These are phyloP conservation scores for Meles meles DNA, from an alignment of 2,113 vertebrate species.

Conservation along the genomic window DNA sequence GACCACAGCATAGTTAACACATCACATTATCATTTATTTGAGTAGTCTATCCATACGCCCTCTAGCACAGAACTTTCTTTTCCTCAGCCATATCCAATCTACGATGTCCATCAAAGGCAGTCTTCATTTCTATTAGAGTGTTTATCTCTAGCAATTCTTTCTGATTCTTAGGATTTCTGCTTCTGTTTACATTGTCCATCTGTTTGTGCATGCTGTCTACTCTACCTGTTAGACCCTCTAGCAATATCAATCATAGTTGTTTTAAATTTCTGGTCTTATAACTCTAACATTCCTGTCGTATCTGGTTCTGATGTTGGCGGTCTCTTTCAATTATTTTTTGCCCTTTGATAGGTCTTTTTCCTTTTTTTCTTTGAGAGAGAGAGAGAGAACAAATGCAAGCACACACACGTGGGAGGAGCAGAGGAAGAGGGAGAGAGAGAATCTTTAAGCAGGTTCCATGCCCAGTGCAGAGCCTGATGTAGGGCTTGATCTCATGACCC, in stretches of 20 bases:
- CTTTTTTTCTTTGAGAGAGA: too few species aligned
- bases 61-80: not conserved
- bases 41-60: not conserved
- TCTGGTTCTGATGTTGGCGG: not conserved
- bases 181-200: not conserved
- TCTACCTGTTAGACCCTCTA: not conserved
- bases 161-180: not conserved
- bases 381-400: too few species aligned
- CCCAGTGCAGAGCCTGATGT: not conserved
- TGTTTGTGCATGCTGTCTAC: not conserved
- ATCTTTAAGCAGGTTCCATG: not conserved
- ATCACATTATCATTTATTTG: not conserved
- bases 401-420: too few species aligned
- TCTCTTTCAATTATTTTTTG: not conserved
- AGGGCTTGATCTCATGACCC: not conserved
- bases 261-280: not conserved
- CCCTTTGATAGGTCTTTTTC: not conserved
- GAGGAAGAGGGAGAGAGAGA: not conserved
- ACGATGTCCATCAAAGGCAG: not conserved
- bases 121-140: not conserved
- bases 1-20: not conserved
- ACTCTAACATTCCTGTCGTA: not conserved
- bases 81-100: not conserved
- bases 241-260: not conserved
- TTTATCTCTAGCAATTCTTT: not conserved